These are phyloP conservation scores for Tetrapedia diversipes DNA, from an alignment of 2,888 invertebrate genomes.

Conservation along the genomic window DNA sequence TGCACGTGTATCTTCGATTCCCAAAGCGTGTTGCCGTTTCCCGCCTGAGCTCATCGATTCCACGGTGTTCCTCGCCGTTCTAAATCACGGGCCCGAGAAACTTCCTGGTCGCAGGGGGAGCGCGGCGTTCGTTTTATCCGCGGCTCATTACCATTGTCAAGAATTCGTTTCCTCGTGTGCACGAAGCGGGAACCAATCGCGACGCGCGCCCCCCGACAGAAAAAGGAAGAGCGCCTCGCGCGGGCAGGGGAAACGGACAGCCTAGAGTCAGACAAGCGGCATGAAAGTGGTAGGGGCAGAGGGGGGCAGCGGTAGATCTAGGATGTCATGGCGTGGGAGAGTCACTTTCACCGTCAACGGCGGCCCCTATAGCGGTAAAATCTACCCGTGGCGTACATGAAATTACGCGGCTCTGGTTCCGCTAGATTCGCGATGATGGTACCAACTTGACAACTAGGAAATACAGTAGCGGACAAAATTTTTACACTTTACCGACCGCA, in stretches of 20 bases:
- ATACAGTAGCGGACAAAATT: too few species aligned
- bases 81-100: constrained; percentile 23
- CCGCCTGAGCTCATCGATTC: constrained; percentile 16
- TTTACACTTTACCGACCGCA: too few species aligned
- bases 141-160: constrained; percentile 51
- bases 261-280: constrained; percentile 18
- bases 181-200: constrained; percentile 35
- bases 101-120: constrained; percentile 32
- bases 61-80: constrained; percentile 7
- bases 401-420: constrained; percentile 57
- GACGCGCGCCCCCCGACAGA: constrained; percentile 7
- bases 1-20: constrained; percentile 7
- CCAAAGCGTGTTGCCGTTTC: not conserved
- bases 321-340: constrained; percentile 81
- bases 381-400: constrained; percentile 55
- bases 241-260: constrained; percentile 42
- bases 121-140: constrained; percentile 41
- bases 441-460: constrained; percentile 16
- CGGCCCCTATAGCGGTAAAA: constrained; percentile 68
- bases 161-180: constrained; percentile 58
- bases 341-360: constrained; percentile 80
- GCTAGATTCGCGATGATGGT: constrained; percentile 40
- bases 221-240: constrained; percentile 31
- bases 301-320: constrained; percentile 65
- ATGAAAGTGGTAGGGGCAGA: constrained; percentile 31